Evolutionary conservation across 2,113 vertebrate species (phyloP), one percentile per base, ranked within the genome.

Genomic region (Plectropomus leopardus): DNA sequence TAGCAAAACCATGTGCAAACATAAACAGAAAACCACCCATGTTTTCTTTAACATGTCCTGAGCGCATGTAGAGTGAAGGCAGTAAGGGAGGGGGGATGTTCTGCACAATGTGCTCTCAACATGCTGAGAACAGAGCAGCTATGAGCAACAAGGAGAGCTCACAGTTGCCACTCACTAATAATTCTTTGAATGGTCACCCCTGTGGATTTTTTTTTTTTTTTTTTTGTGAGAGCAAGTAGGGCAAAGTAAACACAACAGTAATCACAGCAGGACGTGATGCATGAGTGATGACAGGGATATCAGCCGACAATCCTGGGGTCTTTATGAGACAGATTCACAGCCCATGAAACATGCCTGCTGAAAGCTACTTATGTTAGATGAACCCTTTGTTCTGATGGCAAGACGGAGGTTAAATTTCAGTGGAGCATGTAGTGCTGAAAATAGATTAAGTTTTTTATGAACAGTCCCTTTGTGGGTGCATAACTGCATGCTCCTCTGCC

Each of bases 251-350:
- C 59, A 44, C n/a, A 32, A 40, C 42, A 26, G 54, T 23, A 28
- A 19, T 28, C 67, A 7, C 57, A 76, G 78, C 74, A 66, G 53
- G 74, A 61, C 13, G 19, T 21, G 47, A 71, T 30, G 30, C 16
- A 32, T 71, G 70, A 84, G 47, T 32, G 45, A 59, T 24, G 75
- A 72, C 75, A 63, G 28, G 0, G 1, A 13, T 23, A 65, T 64
- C 0, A 5, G 28, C 19, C 1, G 21, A 14, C 55, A 10, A 40
- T 67, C 42, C 6, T 15, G 4, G 1, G 8, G 28, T 60, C 26
- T 76, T 85, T 53, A 77, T 15, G 63, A 72, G 79, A 72, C 88
- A 69, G 4, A 40, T 54, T 88, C 44, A 70, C 67, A 61, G 63
- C 40, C 16, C 59, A 45, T 67, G n/a, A 82, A 86, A 82, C 24